phyloP scores from a whole-genome alignment of 2,797 vertebrate species.

The Peromyscus aztecus region DNA sequence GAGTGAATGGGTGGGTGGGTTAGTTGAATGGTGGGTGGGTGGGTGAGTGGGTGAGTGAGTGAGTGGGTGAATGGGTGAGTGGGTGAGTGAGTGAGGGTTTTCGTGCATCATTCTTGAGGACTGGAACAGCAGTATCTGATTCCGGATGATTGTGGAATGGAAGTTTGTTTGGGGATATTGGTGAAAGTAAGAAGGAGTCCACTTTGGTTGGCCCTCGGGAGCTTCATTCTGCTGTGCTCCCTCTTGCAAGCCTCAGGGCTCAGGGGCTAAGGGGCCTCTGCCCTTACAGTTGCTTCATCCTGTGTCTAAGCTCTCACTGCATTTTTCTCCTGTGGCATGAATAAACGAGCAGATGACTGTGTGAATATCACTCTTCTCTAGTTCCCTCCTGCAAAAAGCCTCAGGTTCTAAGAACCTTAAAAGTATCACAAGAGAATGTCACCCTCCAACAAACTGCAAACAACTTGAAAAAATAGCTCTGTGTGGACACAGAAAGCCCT shows the following conservation, averaged over 20 bases:
- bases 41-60: accelerated
- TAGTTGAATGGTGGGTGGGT: accelerated
- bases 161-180: background rate
- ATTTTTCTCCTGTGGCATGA: background rate
- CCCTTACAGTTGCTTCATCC: accelerated
- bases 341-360: background rate
- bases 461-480: background rate
- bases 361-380: slow-evolving; percentile 5
- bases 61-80: accelerated
- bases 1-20: accelerated
- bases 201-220: too few relatives aligned
- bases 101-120: background rate
- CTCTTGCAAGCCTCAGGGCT: background rate
- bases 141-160: background rate
- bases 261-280: background rate
- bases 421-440: background rate
- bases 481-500: background rate
- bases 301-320: background rate
- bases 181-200: accelerated
- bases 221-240: background rate
- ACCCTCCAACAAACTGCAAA: slow-evolving; percentile 50
- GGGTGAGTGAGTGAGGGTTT: background rate
- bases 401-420: background rate
- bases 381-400: slow-evolving; percentile 56
- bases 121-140: background rate